These are phyloP conservation scores for Phengaris arion DNA, from an alignment of 2,888 invertebrate species.

Conservation along the genomic window DNA sequence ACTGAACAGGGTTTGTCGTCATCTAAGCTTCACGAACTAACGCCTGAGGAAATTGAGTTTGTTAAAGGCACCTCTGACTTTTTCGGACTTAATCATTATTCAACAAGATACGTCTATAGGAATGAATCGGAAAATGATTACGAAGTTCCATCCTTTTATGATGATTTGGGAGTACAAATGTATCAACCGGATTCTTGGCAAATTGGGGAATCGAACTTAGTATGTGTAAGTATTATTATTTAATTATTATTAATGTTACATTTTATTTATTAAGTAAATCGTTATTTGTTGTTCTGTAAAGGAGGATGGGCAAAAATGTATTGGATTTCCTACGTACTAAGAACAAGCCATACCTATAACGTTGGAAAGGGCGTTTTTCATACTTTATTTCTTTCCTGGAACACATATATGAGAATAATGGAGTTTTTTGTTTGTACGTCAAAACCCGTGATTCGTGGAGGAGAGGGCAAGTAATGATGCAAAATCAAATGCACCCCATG, in stretches of 20 bases:
- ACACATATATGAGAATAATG: too few relatives aligned
- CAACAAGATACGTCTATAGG: constrained; percentile 52
- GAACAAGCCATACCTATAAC: too few relatives aligned
- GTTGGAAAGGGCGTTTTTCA: too few relatives aligned
- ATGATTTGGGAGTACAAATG: constrained; percentile 41
- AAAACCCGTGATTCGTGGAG: too few relatives aligned
- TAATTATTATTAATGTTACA: background rate
- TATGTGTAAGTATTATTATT: constrained; percentile 37
- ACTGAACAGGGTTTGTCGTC: constrained; percentile 58
- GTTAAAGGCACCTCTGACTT: constrained; percentile 53
- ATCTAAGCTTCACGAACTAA: constrained; percentile 68
- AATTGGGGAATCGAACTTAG: constrained; percentile 38
- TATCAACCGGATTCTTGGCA: constrained; percentile 44
- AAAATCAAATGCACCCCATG: too few relatives aligned
- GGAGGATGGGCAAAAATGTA: too few relatives aligned
- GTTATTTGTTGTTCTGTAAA: too few relatives aligned
- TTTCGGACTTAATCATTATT: constrained; percentile 82
- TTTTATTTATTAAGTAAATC: too few relatives aligned
- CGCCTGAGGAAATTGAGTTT: constrained; percentile 55
- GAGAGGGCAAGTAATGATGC: too few relatives aligned
- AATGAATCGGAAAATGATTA: constrained; percentile 43
- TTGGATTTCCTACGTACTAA: too few relatives aligned
- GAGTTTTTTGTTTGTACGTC: too few relatives aligned
- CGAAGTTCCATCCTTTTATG: constrained; percentile 43
- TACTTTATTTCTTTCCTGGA: too few relatives aligned